These are phyloP conservation scores for Microtus oregoni DNA, from an alignment of 2,113 vertebrate species.

Conservation along the genomic window DNA sequence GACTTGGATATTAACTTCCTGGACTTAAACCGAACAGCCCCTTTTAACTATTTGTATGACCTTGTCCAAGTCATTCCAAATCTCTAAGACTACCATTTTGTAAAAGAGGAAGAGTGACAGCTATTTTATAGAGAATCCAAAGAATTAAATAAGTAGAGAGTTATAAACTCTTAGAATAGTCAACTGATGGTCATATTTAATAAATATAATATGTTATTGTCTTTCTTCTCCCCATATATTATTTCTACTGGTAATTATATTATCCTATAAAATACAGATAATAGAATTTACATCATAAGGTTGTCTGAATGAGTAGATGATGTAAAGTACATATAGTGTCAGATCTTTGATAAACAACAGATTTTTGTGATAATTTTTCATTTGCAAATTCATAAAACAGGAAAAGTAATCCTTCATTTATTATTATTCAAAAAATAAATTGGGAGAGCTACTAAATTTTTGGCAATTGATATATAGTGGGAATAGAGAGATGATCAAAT, in stretches of 20 bases:
- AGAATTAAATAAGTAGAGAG: background rate
- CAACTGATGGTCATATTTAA: background rate
- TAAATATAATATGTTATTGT: background rate
- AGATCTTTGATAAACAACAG: constrained; percentile 3
- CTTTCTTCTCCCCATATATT: background rate
- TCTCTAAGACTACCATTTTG: background rate
- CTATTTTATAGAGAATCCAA: background rate
- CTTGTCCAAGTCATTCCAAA: background rate
- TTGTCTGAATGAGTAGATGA: background rate
- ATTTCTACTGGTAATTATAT: background rate
- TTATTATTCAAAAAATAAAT: constrained; percentile 38
- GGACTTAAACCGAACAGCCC: background rate
- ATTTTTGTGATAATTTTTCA: background rate
- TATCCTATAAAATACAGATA: constrained; percentile 5
- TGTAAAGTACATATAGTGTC: background rate
- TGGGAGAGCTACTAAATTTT: constrained; percentile 7
- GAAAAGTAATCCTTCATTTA: constrained; percentile 7
- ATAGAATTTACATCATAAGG: background rate
- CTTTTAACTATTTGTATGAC: background rate
- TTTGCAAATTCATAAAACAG: background rate
- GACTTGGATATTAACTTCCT: background rate
- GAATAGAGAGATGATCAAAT: constrained; percentile 23
- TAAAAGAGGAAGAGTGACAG: background rate
- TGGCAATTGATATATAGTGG: background rate
- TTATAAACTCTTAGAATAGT: background rate